Percentiles rank a stretch among this genome's conserved stretches.
Evolutionary conservation across 1,140 invertebrate species (phyloP).

Genomic region (Drosophila bocki): DNA sequence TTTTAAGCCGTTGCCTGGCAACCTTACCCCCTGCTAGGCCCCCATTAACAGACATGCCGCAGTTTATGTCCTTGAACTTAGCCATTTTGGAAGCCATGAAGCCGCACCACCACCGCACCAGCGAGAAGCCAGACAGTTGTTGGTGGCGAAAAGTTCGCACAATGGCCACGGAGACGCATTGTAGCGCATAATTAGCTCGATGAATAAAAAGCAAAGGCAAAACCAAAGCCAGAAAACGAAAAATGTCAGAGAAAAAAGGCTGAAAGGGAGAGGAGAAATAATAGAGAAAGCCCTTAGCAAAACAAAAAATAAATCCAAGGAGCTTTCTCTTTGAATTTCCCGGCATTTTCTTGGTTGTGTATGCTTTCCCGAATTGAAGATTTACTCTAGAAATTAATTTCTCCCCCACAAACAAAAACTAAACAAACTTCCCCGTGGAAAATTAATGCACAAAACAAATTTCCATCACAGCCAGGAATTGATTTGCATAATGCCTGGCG

Average conservation of each 20-base stretch:
- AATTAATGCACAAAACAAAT: conserved; percentile 66
- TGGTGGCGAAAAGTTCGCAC: conserved; percentile 45
- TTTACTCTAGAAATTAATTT: conserved; percentile 75
- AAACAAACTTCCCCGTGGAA: conserved; percentile 59
- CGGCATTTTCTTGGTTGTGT: background rate
- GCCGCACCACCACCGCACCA: background rate
- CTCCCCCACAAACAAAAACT: conserved; percentile 39
- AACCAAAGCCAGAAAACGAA: conserved; percentile 7
- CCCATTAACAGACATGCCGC: conserved; percentile 32
- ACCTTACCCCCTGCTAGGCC: conserved; percentile 6
- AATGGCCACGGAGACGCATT: conserved; percentile 71
- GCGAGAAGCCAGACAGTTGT: conserved; percentile 30
- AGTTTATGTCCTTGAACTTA: conserved; percentile 44
- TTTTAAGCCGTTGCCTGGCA: conserved; percentile 36
- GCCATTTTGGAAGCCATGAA: conserved; percentile 18
- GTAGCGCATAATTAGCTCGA: conserved; percentile 78
- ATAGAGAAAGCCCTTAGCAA: conserved; percentile 2
- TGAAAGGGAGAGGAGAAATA: background rate
- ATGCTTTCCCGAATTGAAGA: conserved; percentile 63
- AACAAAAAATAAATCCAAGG: conserved; percentile 22
- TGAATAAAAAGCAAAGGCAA: conserved; percentile 64
- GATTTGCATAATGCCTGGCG: conserved; percentile 71
- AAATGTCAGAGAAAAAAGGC: conserved; percentile 2
- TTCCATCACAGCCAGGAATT: conserved; percentile 47
- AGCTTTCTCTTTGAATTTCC: conserved; percentile 32